Evolutionary conservation across 2,113 vertebrate genomes (phyloP).

Genomic region (Cololabis saira): DNA sequence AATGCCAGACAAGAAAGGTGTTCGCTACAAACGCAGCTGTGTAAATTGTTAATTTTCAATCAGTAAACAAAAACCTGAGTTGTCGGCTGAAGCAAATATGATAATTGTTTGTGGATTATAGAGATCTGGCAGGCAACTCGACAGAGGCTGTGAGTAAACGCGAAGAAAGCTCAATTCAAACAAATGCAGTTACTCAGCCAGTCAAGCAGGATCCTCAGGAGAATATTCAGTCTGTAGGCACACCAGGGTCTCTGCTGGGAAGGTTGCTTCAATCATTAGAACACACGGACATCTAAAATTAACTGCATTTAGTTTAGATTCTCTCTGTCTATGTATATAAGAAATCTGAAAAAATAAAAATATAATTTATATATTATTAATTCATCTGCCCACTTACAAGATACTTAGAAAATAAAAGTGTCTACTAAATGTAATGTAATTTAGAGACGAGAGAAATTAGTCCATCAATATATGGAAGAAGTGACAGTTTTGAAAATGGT

Average conservation of each 20-base stretch:
- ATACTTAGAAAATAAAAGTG: no score
- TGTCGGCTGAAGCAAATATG: conserved; percentile 78
- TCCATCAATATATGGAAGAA: no score
- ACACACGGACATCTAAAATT: conserved; percentile 46
- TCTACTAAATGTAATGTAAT: no score
- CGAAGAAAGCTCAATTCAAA: conserved; percentile 76
- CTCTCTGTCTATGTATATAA: no score
- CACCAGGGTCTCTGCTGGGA: conserved; percentile 41
- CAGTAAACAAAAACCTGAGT: conserved; percentile 77
- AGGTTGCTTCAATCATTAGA: conserved; percentile 49
- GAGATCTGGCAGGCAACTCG: conserved; percentile 74
- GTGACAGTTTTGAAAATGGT: no score
- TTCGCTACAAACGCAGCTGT: conserved; percentile 77
- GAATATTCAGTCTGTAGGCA: conserved; percentile 42
- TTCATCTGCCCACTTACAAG: no score
- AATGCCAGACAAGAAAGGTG: conserved; percentile 66
- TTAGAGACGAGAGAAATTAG: no score
- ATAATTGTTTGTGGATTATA: conserved; percentile 82
- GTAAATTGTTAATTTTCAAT: conserved; percentile 80
- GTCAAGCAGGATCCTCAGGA: conserved; percentile 50
- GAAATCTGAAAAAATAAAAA: no score
- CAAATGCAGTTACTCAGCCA: conserved; percentile 70
- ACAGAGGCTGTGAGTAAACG: conserved; percentile 78
- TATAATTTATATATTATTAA: no score
- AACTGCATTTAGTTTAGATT: conserved; percentile 22